Base-by-base conservation (phyloP, 2,888 invertebrate genomes). In the Pecten maximus region DNA sequence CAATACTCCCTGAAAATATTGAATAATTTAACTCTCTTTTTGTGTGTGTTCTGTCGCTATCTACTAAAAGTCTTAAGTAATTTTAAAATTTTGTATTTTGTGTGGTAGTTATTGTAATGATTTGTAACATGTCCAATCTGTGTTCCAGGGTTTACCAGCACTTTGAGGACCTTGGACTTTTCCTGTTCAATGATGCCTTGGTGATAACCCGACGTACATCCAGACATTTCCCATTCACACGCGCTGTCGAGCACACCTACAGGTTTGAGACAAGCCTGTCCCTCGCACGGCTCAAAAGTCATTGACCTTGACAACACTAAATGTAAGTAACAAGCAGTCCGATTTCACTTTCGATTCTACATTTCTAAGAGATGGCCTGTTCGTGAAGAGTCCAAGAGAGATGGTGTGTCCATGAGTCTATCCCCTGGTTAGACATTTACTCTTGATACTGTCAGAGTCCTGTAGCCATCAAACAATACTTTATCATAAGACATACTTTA, bases 131-230 rank as follows among this genome's bases (percentile, higher is more conserved):
- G 23, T 54, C 19, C 28, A 48, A 50, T 19, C 44, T 74, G 87
- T 89, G 44, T 92, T 94, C 15, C 94, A 96, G 96, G 92, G 94
- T 95, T 12, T 96, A 95, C 92, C 96, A 96, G 90, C 95, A 96
- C 91, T 93, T 95, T 12, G 96, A 96, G 90, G 96, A 95, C 92
- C 92, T 96, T 23, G 96, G 96, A 12, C 91, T 96, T 87, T 96
- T 94, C 93, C 94, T 96, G 90, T 96, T 96, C 92, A 96, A 96
- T 91, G 96, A 96, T 92, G 95, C 95, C 19, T 91, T 96, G 60
- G 94, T 96, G 44, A 92, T 96, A 87, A 96, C 96, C 8, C 91
- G 95, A 23, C 91, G 96, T 50, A 96, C 95, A 8, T 95, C 95
- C 44, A 95, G 94, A 91, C 94, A 96, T 91, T 95, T 95, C 90